phyloP scores from a whole-genome alignment of 2,888 invertebrate species.

The Ormyrus rosae region DNA sequence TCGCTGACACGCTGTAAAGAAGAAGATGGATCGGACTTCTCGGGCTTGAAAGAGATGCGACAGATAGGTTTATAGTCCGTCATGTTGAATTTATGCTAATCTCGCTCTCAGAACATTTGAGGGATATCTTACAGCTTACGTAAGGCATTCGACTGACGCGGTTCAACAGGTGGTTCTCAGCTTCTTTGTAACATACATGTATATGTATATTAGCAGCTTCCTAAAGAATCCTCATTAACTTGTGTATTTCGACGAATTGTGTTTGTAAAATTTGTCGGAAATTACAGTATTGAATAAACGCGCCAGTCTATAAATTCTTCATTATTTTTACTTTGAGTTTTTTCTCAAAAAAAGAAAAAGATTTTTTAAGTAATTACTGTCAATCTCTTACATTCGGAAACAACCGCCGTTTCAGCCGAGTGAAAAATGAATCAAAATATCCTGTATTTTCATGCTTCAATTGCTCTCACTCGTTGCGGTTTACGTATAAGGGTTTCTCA shows the following conservation, averaged over 20 bases:
- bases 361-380: too few relatives aligned
- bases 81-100: constrained; percentile 54
- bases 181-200: constrained; percentile 33
- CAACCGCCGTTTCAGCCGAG: not conserved
- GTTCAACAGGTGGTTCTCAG: constrained; percentile 53
- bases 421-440: not conserved
- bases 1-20: constrained; percentile 21
- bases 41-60: constrained; percentile 43
- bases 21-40: constrained; percentile 41
- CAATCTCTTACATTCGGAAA: not conserved
- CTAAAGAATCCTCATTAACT: constrained; percentile 19
- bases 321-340: too few relatives aligned
- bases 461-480: too few relatives aligned
- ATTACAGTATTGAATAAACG: not conserved
- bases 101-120: constrained; percentile 44
- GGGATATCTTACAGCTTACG: constrained; percentile 50
- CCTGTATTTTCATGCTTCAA: too few relatives aligned
- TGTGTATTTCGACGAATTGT: constrained; percentile 2
- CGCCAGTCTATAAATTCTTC: too few relatives aligned
- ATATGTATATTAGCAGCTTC: constrained; percentile 7
- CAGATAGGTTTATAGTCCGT: constrained; percentile 48
- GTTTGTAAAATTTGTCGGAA: not conserved
- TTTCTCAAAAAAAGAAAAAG: too few relatives aligned
- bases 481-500: not conserved
- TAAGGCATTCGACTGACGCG: constrained; percentile 50